These are phyloP conservation scores for Philaethria dido DNA, from an alignment of 2,888 invertebrate genomes.

Conservation along the genomic window DNA sequence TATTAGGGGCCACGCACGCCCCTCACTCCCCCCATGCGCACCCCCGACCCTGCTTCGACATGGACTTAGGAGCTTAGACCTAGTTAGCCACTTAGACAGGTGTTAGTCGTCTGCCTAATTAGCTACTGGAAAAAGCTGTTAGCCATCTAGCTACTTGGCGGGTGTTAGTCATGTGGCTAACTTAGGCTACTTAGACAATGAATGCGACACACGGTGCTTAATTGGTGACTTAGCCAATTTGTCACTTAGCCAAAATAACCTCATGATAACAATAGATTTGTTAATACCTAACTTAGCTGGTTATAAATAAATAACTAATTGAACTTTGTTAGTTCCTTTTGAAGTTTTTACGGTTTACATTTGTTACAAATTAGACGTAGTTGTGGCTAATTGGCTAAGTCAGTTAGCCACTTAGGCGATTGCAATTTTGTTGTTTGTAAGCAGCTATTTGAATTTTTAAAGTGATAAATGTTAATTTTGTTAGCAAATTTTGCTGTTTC, in stretches of 20 bases:
- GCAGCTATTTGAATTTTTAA: constrained; percentile 10
- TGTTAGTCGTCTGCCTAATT: background rate
- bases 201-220: constrained; percentile 20
- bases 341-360: constrained; percentile 1
- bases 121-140: background rate
- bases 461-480: constrained; percentile 14
- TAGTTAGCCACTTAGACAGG: background rate
- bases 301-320: constrained; percentile 3
- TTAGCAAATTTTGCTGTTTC: constrained; percentile 11
- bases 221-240: constrained; percentile 13
- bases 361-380: constrained; percentile 14
- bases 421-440: background rate
- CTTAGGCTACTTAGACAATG: background rate
- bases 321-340: background rate
- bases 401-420: constrained; percentile 19
- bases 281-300: constrained; percentile 3
- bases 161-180: background rate
- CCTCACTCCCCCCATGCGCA: constrained; percentile 75
- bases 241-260: constrained; percentile 23
- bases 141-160: background rate
- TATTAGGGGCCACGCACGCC: constrained; percentile 72
- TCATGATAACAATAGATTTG: background rate
- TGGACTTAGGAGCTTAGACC: constrained; percentile 70
- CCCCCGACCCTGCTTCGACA: constrained; percentile 72
- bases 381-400: constrained; percentile 7